Evolutionary conservation across 2,797 vertebrate genomes (phyloP).

Genomic region (Eupleurogrammus muticus): DNA sequence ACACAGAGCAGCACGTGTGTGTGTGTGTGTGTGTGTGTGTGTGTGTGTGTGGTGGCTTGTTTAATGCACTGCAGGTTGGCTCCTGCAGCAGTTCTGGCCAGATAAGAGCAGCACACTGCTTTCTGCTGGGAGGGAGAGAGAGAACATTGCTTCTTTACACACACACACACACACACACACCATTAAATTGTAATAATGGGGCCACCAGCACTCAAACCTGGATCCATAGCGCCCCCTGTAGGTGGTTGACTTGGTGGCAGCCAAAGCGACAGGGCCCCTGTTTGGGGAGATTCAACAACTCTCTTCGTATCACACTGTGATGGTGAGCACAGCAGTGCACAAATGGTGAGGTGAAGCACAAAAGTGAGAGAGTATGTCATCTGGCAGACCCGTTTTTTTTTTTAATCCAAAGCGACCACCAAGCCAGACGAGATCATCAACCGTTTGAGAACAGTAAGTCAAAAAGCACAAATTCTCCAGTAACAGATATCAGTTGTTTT

Average conservation of each 20-base stretch:
- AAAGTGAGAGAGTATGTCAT: background rate
- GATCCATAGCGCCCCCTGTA: slow-evolving; percentile 82
- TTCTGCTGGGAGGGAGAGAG: slow-evolving; percentile 70
- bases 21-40: slow-evolving; percentile 48
- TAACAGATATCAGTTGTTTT: background rate
- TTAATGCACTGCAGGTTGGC: slow-evolving; percentile 84
- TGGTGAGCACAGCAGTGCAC: background rate
- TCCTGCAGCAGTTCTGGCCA: slow-evolving; percentile 84
- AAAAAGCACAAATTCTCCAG: background rate
- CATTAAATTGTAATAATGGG: slow-evolving; percentile 80
- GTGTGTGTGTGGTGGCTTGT: slow-evolving; percentile 72
- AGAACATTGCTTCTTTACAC: too few species aligned
- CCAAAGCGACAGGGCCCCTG: slow-evolving; percentile 1
- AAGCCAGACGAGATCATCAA: too few species aligned
- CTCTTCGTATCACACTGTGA: background rate
- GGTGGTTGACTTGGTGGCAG: slow-evolving; percentile 42
- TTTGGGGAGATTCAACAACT: slow-evolving; percentile 18
- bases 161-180: slow-evolving; percentile 1
- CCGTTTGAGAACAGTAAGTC: too few species aligned
- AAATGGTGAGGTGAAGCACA: background rate
- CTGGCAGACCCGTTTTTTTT: background rate
- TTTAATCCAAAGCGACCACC: background rate
- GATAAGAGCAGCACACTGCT: slow-evolving; percentile 82
- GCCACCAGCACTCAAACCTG: slow-evolving; percentile 73
- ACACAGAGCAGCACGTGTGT: slow-evolving; percentile 22